These are phyloP conservation scores for Apodemia duryi DNA, from an alignment of 2,888 invertebrate species.

Conservation along the genomic window DNA sequence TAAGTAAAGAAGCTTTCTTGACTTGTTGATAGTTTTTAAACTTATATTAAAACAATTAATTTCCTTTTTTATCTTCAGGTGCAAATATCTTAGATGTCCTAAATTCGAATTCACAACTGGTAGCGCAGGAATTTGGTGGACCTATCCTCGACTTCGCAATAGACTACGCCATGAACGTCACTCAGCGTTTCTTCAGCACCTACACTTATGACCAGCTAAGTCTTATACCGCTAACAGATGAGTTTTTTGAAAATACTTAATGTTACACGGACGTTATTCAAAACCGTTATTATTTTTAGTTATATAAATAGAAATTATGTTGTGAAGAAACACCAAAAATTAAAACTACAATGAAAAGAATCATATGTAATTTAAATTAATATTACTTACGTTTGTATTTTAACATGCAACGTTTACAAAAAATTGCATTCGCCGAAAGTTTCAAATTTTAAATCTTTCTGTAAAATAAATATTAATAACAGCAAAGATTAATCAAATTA, in stretches of 20 bases:
- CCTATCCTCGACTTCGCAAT: constrained; percentile 72
- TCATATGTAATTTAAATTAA: too few species aligned
- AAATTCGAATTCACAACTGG: constrained; percentile 63
- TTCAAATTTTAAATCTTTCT: too few species aligned
- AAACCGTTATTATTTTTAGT: not conserved
- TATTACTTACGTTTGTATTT: too few species aligned
- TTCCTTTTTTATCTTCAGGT: constrained; percentile 43
- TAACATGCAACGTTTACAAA: too few species aligned
- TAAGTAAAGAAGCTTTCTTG: too few species aligned
- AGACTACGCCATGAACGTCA: constrained; percentile 70
- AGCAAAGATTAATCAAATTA: too few species aligned
- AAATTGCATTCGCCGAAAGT: too few species aligned
- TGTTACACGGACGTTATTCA: not conserved
- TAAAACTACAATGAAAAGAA: too few species aligned
- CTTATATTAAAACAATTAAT: not conserved
- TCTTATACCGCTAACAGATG: constrained; percentile 58
- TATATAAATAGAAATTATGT: too few species aligned
- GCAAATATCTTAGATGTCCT: constrained; percentile 61
- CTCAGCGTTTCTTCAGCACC: constrained; percentile 66
- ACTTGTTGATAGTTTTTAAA: too few species aligned
- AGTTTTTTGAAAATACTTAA: constrained; percentile 59
- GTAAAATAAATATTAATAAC: too few species aligned
- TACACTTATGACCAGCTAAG: constrained; percentile 68
- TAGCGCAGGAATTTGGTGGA: constrained; percentile 68
- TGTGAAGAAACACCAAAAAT: too few species aligned